phyloP scores from a whole-genome alignment of 2,113 vertebrate genomes.

The Montifringilla adamsi region DNA sequence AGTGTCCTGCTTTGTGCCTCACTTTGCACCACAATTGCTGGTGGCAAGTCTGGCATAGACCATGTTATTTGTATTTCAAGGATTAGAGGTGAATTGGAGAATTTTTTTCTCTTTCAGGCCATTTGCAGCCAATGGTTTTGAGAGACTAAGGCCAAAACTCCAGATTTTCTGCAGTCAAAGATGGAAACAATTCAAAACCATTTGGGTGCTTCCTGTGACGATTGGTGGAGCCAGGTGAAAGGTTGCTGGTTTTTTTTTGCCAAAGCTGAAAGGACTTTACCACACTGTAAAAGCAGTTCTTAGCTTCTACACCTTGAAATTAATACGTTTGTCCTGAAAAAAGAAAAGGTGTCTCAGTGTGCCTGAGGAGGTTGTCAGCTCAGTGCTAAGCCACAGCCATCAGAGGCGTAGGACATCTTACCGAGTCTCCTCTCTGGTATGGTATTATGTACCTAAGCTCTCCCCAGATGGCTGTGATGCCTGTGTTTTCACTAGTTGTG shows the following conservation, averaged over 20 bases:
- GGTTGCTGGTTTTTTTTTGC: not conserved
- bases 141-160: not conserved
- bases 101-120: not conserved
- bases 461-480: not conserved
- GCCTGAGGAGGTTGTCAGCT: not conserved
- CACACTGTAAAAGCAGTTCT: not conserved
- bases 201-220: not conserved
- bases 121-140: not conserved
- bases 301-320: not conserved
- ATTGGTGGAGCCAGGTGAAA: not conserved
- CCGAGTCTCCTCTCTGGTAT: fast-evolving
- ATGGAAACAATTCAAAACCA: not conserved
- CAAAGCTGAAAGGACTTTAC: not conserved
- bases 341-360: not conserved
- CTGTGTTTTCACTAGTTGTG: not conserved
- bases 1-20: not conserved
- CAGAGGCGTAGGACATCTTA: not conserved
- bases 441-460: fast-evolving
- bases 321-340: not conserved
- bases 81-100: not conserved
- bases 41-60: not conserved
- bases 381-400: not conserved
- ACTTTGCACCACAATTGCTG: not conserved
- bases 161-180: not conserved
- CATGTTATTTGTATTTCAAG: not conserved